Evolutionary conservation across 1,140 invertebrate genomes (phyloP).

Genomic region (Drosophila subobscura): DNA sequence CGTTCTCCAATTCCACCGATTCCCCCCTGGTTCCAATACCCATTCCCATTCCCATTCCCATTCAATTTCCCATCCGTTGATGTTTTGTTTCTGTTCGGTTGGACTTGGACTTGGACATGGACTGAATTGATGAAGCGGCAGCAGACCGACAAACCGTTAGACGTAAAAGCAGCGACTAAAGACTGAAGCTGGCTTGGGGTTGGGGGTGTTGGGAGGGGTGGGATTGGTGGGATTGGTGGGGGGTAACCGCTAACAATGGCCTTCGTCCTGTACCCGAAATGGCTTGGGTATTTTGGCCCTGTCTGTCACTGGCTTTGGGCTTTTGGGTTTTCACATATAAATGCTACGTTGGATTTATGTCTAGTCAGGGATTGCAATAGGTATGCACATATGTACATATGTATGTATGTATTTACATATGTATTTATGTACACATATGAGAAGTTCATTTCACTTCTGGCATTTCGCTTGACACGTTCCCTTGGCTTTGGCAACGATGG

Average conservation of each 20-base stretch:
- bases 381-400: constrained; percentile 30
- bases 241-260: constrained; percentile 51
- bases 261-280: constrained; percentile 47
- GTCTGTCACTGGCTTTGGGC: constrained; percentile 17
- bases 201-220: background rate
- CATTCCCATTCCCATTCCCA: background rate
- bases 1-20: background rate
- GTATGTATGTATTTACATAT: background rate
- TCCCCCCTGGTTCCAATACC: background rate
- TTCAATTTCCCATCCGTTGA: constrained; percentile 13
- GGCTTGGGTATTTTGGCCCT: constrained; percentile 36
- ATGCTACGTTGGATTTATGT: constrained; percentile 69
- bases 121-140: constrained; percentile 74
- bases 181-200: background rate
- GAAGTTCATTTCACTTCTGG: no score
- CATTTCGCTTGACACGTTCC: no score
- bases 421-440: no score
- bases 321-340: constrained; percentile 42
- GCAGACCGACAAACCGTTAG: constrained; percentile 70
- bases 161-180: constrained; percentile 9
- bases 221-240: background rate
- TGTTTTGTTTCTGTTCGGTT: constrained; percentile 49
- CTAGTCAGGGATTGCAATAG: constrained; percentile 69
- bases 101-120: constrained; percentile 40
- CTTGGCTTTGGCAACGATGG: no score